Base-by-base conservation (phyloP, 35 echinoderm and acorn worm species). In the Acanthaster planci region DNA sequence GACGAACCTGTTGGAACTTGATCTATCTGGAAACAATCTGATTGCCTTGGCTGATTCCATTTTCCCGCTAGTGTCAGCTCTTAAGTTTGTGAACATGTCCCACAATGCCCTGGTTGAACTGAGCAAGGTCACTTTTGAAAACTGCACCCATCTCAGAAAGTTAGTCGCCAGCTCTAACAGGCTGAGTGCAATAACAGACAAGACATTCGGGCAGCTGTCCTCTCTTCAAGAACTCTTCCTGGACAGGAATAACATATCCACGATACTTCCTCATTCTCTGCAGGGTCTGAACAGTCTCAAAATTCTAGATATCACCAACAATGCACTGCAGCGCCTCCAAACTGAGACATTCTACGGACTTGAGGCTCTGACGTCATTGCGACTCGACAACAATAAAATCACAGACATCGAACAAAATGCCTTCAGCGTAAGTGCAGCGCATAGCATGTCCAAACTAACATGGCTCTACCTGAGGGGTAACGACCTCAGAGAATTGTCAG, bases 261-360 rank as follows among this genome's bases (percentile, higher is more conserved):
- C 7, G 18, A 83, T 89, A 36, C 29, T 40, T 44, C 50, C 87
- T 22, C 40, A 22, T 2, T 37, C 87, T 7, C 22, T 89, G 19
- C 38, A 31, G 26, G 80, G 80, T 35, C 76, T 89, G 60, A 79
- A 47, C 10, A 26, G 16, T 29, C 38, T 89, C 2, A 44, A 52
- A 15, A 47, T 36, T 8, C 23, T 89, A 23, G 87, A 89, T 52
- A n/a, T 89, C 38, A 76, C 80, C 0, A 34, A 42, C 19, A 89
- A 89, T 54, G 60, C 52, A 55, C 40, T 89, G 1, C 37, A 50
- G 17, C 80, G 59, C 55, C 80, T 89, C 17, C 44, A 54, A 36
- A 35, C 67, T 8, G 21, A 81, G 19, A 83, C 87, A 0, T 89
- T 89, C 53, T 81, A 89, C 38, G 87, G 87, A 39, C 32, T 89